phyloP scores from a whole-genome alignment of 2,888 invertebrate genomes.

The Imbricaverruca yamaguchii region DNA sequence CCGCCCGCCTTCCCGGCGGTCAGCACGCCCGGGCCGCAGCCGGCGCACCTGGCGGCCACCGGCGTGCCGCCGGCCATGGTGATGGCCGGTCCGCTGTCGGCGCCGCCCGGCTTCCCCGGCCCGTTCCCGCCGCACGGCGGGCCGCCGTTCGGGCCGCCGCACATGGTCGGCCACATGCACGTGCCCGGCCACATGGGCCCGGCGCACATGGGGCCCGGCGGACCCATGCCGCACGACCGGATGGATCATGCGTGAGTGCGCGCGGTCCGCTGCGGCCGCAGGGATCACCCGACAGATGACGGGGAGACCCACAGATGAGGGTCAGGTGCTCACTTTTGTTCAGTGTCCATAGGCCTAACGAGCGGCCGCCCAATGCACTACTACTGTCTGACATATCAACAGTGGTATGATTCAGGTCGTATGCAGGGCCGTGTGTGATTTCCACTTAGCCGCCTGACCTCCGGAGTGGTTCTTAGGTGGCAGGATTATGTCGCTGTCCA shows the following conservation, averaged over 20 bases:
- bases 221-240: neutral
- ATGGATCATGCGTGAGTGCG: constrained; percentile 4
- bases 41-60: neutral
- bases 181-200: constrained; percentile 8
- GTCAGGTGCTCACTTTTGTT: no score
- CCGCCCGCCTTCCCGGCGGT: constrained; percentile 12
- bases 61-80: neutral
- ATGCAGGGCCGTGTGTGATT: no score
- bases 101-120: neutral
- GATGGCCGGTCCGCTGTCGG: neutral
- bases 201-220: constrained; percentile 3
- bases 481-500: no score
- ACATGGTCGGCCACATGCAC: constrained; percentile 17
- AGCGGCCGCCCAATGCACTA: no score
- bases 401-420: no score
- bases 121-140: constrained; percentile 16
- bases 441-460: no score
- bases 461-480: no score
- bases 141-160: constrained; percentile 22
- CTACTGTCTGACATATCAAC: no score
- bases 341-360: no score
- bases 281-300: no score
- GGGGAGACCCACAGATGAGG: no score
- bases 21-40: constrained; percentile 3
- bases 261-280: no score